phyloP scores from a whole-genome alignment of 2,113 vertebrate genomes.

The Oncorhynchus clarkii region DNA sequence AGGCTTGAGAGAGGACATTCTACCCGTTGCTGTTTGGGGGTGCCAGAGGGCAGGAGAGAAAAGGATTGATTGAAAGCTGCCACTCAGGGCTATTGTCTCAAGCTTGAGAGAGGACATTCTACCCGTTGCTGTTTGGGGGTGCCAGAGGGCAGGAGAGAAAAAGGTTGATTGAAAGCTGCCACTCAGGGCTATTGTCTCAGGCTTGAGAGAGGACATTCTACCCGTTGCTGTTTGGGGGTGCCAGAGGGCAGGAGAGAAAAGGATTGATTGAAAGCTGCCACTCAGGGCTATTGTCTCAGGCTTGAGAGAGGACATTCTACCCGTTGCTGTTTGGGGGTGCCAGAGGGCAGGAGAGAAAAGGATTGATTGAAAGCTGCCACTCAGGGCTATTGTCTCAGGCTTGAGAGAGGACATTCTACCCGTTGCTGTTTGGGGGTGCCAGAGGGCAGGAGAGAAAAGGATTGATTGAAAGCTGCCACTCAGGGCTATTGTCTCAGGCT shows the following conservation, averaged over 20 bases:
- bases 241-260: slow-evolving; percentile 20
- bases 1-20: slow-evolving; percentile 19
- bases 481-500: slow-evolving; percentile 9
- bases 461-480: slow-evolving; percentile 19
- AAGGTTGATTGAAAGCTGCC: slow-evolving; percentile 24
- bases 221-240: slow-evolving; percentile 16
- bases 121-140: slow-evolving; percentile 14
- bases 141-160: slow-evolving; percentile 16
- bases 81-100: slow-evolving; percentile 11
- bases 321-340: slow-evolving; percentile 17
- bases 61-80: slow-evolving; percentile 27
- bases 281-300: slow-evolving; percentile 12
- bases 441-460: slow-evolving; percentile 22
- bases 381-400: slow-evolving; percentile 9
- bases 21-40: slow-evolving; percentile 13
- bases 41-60: slow-evolving; percentile 14
- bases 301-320: slow-evolving; percentile 18
- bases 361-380: slow-evolving; percentile 21
- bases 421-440: slow-evolving; percentile 18
- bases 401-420: slow-evolving; percentile 19
- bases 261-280: slow-evolving; percentile 21
- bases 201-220: slow-evolving; percentile 18
- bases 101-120: slow-evolving; percentile 18
- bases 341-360: slow-evolving; percentile 20
- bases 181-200: slow-evolving; percentile 12